Percentiles rank a stretch among this genome's conserved stretches.
Evolutionary conservation across 2,888 invertebrate genomes (phyloP).

Genomic region (Choreutis nemorana): DNA sequence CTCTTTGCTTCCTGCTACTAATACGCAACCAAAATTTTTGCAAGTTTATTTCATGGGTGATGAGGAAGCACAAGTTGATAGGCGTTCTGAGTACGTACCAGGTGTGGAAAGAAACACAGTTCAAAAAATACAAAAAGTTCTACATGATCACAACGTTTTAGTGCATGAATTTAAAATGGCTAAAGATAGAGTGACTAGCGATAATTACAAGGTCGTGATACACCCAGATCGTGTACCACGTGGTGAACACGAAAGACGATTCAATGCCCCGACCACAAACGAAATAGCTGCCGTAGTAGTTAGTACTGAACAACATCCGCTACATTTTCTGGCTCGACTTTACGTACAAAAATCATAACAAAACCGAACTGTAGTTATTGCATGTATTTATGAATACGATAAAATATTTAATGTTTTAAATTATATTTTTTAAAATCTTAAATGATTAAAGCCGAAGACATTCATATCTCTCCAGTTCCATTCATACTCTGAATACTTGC

Average conservation of each 20-base stretch:
- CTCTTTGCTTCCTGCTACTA: conserved; percentile 13
- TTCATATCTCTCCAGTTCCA: too few species aligned
- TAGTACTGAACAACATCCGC: too few species aligned
- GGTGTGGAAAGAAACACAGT: neutral
- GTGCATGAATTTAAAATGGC: conserved; percentile 14
- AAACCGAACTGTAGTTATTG: too few species aligned
- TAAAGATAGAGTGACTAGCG: conserved; percentile 14
- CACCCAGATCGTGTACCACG: conserved; percentile 18
- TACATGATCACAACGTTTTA: conserved; percentile 10
- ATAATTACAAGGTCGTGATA: conserved; percentile 16
- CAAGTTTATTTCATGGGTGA: conserved; percentile 9
- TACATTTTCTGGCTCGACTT: too few species aligned
- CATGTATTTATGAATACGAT: too few species aligned
- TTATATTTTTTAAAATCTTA: too few species aligned
- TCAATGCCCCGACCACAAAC: conserved; percentile 18
- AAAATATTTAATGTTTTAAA: too few species aligned
- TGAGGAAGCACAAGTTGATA: neutral
- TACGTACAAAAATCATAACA: too few species aligned
- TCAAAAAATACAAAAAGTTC: conserved; percentile 8
- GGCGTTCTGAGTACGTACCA: neutral
- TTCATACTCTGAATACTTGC: too few species aligned
- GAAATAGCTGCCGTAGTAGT: conserved; percentile 19
- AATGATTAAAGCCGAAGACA: too few species aligned
- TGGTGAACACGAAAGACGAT: conserved; percentile 17
- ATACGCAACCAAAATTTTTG: conserved; percentile 13